Evolutionary conservation across 2,888 invertebrate species (phyloP), one percentile per base, ranked within the genome.

Genomic region (Orchesellides sinensis): DNA sequence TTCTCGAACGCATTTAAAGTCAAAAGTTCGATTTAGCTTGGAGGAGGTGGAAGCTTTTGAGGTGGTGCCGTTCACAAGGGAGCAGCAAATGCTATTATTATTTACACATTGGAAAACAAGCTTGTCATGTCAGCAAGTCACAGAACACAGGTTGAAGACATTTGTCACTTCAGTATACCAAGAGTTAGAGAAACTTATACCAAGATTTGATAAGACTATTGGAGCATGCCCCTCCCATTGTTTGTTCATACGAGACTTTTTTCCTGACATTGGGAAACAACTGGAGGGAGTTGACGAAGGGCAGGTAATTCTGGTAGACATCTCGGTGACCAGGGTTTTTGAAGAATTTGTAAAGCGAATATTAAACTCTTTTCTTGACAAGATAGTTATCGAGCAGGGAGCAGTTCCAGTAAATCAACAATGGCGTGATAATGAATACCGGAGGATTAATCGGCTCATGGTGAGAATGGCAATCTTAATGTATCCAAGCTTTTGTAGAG

Each of bases 131-230:
- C 47, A 35, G 3, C 27, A 52, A 12, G 75, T 66, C 12, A 0
- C 65, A 1, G 54, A 52, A 1, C 23, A 25, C 32, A 68, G 23
- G 6, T 27, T 77, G 21, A 27, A 29, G 14, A 45, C 35, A 10
- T 66, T 77, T 68, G 56, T 49, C 0, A 4, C 21, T 23, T 27
- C 23, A 5, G 23, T 77, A 0, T 52, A 68, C 32, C 25, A 47
- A 12, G 35, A 77, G n/a, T 49, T 77, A 63, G 59, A 68, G n/a
- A 59, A 59, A 27, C 17, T 59, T 2, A 59, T 77, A 23, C 59
- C 77, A 19, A 32, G 54, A 19, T 68, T 77, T 68, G 66, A 77
- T 59, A 68, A 59, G n/a, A 68, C 56, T 10, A 29, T 77, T 59
- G 77, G 68, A 14, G 66, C 77, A 8, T 68, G 45, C 27, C 77